Evolutionary conservation across 2,113 vertebrate species (phyloP), one percentile per base, ranked within the genome.

Genomic region (Salvator merianae): DNA sequence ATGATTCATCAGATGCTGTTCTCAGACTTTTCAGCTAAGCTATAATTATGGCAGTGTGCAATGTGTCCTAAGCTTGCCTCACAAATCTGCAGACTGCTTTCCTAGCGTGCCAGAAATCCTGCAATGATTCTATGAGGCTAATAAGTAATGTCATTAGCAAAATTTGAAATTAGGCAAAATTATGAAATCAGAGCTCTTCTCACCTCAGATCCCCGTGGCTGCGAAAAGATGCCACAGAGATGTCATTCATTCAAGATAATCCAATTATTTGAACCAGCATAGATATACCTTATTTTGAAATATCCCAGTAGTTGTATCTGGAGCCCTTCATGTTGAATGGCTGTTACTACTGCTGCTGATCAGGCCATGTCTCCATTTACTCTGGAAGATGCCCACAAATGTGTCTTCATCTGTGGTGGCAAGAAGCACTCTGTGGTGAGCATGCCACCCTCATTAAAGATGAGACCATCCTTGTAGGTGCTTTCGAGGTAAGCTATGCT

Each of bases 1-100:
- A 91, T 92, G 86, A 92, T 91, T 93, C 89, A 93, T 87, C 7
- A 69, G 47, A 18, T 0, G 0, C 77, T 80, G 36, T 85, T 84
- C 86, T 80, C 66, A 65, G 69, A 84, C 66, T 13, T 79, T 9
- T 50, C 0, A 0, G 47, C 10, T 53, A 86, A 82, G 65, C 36
- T 74, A 4, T 82, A 83, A 84, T 4, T 76, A 24, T 82, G 86
- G 81, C 80, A 1, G 69, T 24, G 22, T 85, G 8, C 7, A 69
- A 9, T 2, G 1, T n/a, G 0, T 81, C 81, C 55, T 78, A 28
- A 86, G n/a, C 53, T 38, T 83, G 0, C 30, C 36, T 59, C 68
- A 63, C 80, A 63, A 26, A 78, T 63, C 10, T 47, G 26, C 9
- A 5, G 26, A 28, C 55, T 24, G 66, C 22, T 47, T 50, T 50